Evolutionary conservation across 2,113 vertebrate genomes (phyloP).

Genomic region (Mystacornis crossleyi): DNA sequence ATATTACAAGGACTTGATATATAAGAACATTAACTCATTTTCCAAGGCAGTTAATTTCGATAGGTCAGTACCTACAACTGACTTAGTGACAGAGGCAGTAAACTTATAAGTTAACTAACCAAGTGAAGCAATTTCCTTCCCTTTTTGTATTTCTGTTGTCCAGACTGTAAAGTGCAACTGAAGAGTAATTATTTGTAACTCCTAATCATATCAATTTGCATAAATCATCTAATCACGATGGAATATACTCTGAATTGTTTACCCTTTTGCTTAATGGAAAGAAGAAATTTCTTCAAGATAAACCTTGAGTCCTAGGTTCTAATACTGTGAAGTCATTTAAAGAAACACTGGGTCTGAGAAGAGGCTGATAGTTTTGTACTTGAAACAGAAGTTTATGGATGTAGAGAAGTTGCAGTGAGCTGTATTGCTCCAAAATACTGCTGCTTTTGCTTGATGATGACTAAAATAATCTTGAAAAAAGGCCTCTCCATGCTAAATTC

Average conservation of each 20-base stretch:
- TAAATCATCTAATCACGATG: neutral
- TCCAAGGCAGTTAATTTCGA: neutral
- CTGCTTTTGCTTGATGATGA: neutral
- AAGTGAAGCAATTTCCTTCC: neutral
- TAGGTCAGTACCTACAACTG: neutral
- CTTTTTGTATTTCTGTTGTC: neutral
- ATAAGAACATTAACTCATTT: neutral
- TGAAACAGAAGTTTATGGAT: neutral
- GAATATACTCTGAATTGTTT: neutral
- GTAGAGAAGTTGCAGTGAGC: neutral
- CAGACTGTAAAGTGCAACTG: neutral
- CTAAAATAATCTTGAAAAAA: neutral
- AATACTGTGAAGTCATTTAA: neutral
- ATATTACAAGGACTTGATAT: neutral
- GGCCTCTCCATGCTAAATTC: neutral
- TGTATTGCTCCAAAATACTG: neutral
- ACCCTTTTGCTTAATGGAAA: conserved; percentile 5
- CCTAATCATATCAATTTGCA: neutral
- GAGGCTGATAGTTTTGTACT: neutral
- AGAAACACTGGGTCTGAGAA: neutral
- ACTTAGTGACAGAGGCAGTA: neutral
- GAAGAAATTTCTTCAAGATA: conserved; percentile 1
- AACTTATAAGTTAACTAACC: neutral
- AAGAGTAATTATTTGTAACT: neutral
- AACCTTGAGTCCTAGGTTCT: neutral